phyloP scores from a whole-genome alignment of 1,140 invertebrate genomes.

The Pseudomyrmex flavicornis region DNA sequence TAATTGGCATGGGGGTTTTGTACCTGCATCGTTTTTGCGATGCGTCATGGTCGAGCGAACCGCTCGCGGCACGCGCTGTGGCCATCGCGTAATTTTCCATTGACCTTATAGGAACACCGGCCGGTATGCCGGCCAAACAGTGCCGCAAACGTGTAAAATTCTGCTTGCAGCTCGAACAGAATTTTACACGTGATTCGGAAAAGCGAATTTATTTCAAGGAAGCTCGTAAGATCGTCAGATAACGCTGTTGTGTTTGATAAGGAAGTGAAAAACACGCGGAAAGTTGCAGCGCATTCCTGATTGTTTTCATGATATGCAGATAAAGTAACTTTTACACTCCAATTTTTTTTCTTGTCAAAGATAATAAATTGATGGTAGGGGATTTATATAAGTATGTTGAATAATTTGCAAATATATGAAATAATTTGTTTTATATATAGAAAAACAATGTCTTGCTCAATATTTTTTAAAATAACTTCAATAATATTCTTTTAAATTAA shows the following conservation, averaged over 20 bases:
- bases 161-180: too few relatives aligned
- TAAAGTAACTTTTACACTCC: too few relatives aligned
- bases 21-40: background rate
- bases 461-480: too few relatives aligned
- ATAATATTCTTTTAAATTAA: too few relatives aligned
- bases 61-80: slow-evolving; percentile 42
- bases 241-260: background rate
- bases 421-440: too few relatives aligned
- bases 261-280: background rate
- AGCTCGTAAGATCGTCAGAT: background rate
- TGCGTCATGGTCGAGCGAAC: slow-evolving; percentile 33
- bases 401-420: too few relatives aligned
- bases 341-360: too few relatives aligned
- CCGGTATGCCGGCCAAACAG: background rate
- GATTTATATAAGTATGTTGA: too few relatives aligned
- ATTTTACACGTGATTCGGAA: too few relatives aligned
- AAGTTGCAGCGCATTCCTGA: background rate
- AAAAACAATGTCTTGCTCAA: too few relatives aligned
- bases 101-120: slow-evolving; percentile 22
- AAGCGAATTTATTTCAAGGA: background rate
- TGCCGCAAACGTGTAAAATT: background rate
- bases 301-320: background rate
- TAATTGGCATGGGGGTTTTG: background rate
- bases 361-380: too few relatives aligned
- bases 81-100: slow-evolving; percentile 74